These are phyloP conservation scores for Dendrolimus houi DNA, from an alignment of 2,888 invertebrate species.

Conservation along the genomic window DNA sequence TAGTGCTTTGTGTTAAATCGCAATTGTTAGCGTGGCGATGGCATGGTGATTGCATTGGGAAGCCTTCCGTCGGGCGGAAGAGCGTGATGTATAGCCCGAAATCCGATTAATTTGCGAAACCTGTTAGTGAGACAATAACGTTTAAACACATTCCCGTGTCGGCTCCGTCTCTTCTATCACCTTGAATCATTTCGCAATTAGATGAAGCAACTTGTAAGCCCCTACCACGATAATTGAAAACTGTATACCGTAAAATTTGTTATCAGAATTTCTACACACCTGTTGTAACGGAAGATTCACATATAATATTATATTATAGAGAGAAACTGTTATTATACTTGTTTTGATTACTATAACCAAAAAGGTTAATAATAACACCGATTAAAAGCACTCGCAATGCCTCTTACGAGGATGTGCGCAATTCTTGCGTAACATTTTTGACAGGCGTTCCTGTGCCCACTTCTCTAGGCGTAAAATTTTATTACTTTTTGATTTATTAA, in stretches of 20 bases:
- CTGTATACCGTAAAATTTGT: constrained; percentile 5
- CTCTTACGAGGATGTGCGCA: too few species aligned
- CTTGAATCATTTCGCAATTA: constrained; percentile 33
- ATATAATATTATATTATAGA: too few species aligned
- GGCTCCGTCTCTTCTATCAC: constrained; percentile 29
- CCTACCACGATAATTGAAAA: constrained; percentile 33
- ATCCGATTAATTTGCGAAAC: constrained; percentile 59
- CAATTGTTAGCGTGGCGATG: background rate
- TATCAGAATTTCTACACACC: background rate
- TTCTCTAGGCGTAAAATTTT: too few species aligned
- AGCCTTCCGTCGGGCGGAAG: constrained; percentile 36
- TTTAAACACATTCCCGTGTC: constrained; percentile 49
- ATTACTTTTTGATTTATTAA: too few species aligned
- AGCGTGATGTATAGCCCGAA: constrained; percentile 44
- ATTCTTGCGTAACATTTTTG: too few species aligned
- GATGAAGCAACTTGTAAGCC: constrained; percentile 27
- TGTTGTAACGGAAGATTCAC: constrained; percentile 2
- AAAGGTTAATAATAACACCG: too few species aligned
- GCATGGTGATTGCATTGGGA: constrained; percentile 22
- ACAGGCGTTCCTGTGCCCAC: too few species aligned
- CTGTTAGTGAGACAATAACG: constrained; percentile 53
- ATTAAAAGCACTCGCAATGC: too few species aligned
- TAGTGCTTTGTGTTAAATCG: background rate
- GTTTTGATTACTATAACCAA: too few species aligned
- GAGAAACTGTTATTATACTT: too few species aligned